Percentiles rank a stretch among this genome's conserved stretches.
phyloP scores from a whole-genome alignment of 92 coral and sea anemone species.

The Parazoanthus darwini region DNA sequence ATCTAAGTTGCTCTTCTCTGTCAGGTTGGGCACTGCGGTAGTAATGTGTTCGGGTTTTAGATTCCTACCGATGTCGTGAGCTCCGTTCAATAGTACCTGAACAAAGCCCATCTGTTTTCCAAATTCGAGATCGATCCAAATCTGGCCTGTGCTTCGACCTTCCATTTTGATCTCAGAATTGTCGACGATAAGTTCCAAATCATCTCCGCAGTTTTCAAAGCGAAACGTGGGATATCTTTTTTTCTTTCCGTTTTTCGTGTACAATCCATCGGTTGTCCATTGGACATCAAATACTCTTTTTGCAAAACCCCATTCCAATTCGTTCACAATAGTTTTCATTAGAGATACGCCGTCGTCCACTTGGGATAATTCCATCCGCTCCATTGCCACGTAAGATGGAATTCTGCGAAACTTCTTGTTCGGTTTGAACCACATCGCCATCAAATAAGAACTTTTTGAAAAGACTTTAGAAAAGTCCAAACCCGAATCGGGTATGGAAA shows the following conservation, averaged over 20 bases:
- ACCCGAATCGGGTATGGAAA: constrained; percentile 4
- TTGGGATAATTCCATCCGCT: background rate
- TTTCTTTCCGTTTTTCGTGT: constrained; percentile 6
- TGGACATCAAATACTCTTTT: constrained; percentile 12
- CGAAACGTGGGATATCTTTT: constrained; percentile 3
- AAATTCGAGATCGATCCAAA: constrained; percentile 6
- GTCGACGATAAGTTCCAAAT: background rate
- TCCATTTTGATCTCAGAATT: constrained; percentile 9
- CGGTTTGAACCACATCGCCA: background rate
- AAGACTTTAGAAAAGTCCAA: background rate
- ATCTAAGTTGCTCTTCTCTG: constrained; percentile 7
- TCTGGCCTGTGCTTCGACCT: background rate
- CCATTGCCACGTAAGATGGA: background rate
- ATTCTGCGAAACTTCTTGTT: background rate
- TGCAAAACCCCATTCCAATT: background rate
- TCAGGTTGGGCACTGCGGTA: background rate
- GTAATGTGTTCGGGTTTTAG: constrained; percentile 10
- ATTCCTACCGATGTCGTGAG: constrained; percentile 12
- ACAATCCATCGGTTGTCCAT: constrained; percentile 14
- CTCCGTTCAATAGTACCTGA: constrained; percentile 7
- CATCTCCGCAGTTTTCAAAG: constrained; percentile 11
- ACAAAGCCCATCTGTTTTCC: constrained; percentile 5
- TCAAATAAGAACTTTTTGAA: background rate
- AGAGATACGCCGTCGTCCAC: background rate
- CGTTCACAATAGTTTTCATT: constrained; percentile 6